A percentile compares a stretch with the other conserved stretches of the same genome.
phyloP scores from a whole-genome alignment of 2,797 vertebrate genomes.

The Sarcoramphus papa region DNA sequence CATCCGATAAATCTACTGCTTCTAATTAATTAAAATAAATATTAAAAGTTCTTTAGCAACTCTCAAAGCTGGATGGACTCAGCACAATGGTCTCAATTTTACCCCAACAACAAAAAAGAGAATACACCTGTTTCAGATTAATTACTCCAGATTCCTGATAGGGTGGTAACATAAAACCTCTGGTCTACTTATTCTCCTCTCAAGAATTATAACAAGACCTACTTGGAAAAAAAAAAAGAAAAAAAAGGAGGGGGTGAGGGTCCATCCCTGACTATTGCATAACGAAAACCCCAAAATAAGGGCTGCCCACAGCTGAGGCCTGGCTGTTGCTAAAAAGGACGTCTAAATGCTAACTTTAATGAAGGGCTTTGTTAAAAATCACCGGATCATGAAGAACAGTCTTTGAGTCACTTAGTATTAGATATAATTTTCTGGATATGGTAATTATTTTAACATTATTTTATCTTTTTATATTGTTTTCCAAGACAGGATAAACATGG shows the following conservation, averaged over 20 bases:
- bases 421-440: not conserved
- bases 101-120: not conserved
- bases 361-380: not conserved
- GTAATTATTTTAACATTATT: not conserved
- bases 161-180: not conserved
- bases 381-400: not conserved
- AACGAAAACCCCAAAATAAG: not conserved
- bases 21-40: not conserved
- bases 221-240: not conserved
- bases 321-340: not conserved
- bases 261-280: not conserved
- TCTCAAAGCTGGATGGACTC: not conserved
- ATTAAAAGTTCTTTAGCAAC: not conserved
- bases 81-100: not conserved
- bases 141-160: not conserved
- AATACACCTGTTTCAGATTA: not conserved
- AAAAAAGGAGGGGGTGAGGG: not conserved
- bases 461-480: not conserved
- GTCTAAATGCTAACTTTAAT: not conserved
- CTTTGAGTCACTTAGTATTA: not conserved
- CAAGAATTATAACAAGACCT: not conserved
- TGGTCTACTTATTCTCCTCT: not conserved
- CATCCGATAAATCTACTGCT: not conserved
- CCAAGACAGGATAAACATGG: not conserved
- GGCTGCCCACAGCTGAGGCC: not conserved